Evolutionary conservation across 1,140 invertebrate genomes (phyloP), one percentile per base, ranked within the genome.

Genomic region (Lysiphlebus fabarum): DNA sequence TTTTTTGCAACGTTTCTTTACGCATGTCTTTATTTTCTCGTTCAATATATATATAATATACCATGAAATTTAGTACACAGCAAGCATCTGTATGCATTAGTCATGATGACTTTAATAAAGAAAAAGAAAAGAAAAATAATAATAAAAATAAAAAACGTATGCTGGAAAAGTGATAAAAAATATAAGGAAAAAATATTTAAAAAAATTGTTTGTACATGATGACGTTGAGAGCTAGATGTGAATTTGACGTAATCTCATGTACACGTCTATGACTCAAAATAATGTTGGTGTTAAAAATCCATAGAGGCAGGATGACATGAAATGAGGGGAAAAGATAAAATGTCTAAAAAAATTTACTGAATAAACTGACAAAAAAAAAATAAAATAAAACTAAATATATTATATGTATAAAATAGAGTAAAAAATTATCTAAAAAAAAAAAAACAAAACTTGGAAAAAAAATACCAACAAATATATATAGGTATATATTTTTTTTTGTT

Each of bases 321-420:
- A 49, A 49, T 50, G 56, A 50, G 44, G 56, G 37, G 49, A 36
- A 41, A 57, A 56, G 55, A 57, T 57, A 48, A 41, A 57, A 34
- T 6, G 45, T 57, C 17, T 26, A 26, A 26, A 26, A 26, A 26
- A 26, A 26, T 26, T 26, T 26, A 26, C 17, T 26, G 17, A 26
- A 26, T 26, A 26, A 26, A 26, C 17, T 26, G 17, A 26, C 17
- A 26, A 26, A 26, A 17, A 26, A 17, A 17, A 26, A 26, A 26
- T 26, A 26, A 26, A 26, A 26, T 26, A 26, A 26, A 26, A 26
- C 17, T 26, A 26, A 26, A 1, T 26, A n/a, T n/a, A n/a, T n/a
- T n/a, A n/a, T n/a, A 17, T 3, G 43, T 56, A 14, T 33, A 47
- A 26, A 37, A 48, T 56, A 33, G 12, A 56, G 33, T 38, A 44